These are phyloP conservation scores for Turritopsis dohrnii DNA, from an alignment of 30 jellyfish, hydroid and myxozoan genomes.

Conservation along the genomic window DNA sequence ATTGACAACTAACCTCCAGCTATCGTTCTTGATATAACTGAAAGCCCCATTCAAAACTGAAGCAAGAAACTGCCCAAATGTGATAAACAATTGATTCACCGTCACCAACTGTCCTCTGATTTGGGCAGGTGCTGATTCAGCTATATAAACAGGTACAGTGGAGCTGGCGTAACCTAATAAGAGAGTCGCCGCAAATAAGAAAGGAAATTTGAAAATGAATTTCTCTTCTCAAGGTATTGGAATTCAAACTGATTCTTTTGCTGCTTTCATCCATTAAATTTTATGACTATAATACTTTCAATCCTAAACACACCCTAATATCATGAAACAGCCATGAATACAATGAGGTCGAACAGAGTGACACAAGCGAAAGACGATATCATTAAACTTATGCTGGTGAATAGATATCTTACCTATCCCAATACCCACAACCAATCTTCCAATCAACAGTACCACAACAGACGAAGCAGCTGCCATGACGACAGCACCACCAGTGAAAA, in stretches of 20 bases:
- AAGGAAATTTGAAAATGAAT: not conserved
- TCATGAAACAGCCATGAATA: no score
- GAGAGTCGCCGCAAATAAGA: not conserved
- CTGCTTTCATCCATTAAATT: no score
- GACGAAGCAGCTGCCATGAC: slow-evolving; percentile 57
- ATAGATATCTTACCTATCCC: slow-evolving; percentile 95
- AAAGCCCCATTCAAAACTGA: slow-evolving; percentile 73
- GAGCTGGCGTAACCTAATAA: slow-evolving; percentile 68
- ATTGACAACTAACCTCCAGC: slow-evolving; percentile 61
- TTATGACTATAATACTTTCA: not conserved
- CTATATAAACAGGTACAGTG: slow-evolving; percentile 83
- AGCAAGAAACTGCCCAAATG: slow-evolving; percentile 86
- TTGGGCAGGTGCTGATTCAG: slow-evolving; percentile 90
- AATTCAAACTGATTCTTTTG: no score
- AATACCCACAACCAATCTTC: slow-evolving; percentile 79
- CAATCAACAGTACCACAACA: slow-evolving; percentile 42
- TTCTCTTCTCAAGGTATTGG: not conserved
- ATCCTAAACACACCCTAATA: no score
- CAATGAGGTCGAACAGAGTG: no score
- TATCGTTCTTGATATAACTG: slow-evolving; percentile 38
- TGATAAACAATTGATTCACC: slow-evolving; percentile 64
- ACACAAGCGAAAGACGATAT: no score
- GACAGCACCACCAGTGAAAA: slow-evolving; percentile 62
- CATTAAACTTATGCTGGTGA: no score
- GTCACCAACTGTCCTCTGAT: slow-evolving; percentile 80